Evolutionary conservation across 2,888 invertebrate genomes (phyloP).

Genomic region (Eugnorisma glareosa): DNA sequence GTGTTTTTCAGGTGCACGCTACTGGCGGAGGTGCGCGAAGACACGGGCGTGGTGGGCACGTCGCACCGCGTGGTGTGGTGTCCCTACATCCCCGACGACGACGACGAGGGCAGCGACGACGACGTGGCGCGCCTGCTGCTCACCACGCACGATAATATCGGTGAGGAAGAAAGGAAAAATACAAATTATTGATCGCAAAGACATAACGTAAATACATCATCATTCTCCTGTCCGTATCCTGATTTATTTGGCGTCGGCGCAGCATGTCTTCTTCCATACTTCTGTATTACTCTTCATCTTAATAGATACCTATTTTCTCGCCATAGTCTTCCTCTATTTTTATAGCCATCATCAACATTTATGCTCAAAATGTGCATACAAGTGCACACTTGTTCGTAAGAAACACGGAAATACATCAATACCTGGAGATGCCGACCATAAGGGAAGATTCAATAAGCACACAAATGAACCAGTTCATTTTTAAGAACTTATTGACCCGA

Average conservation of each 20-base stretch:
- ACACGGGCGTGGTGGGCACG: conserved; percentile 74
- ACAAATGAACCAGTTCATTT: too few relatives aligned
- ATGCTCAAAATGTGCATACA: background rate
- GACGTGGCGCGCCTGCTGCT: conserved; percentile 95
- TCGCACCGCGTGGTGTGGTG: conserved; percentile 96
- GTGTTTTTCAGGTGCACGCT: conserved; percentile 87
- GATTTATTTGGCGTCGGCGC: background rate
- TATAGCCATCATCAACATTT: background rate
- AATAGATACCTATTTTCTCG: background rate
- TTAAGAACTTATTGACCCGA: too few relatives aligned
- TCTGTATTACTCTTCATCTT: background rate
- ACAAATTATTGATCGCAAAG: background rate
- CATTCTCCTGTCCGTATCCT: background rate
- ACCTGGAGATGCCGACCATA: too few relatives aligned
- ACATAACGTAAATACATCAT: background rate
- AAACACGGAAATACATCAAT: too few relatives aligned
- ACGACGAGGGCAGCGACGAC: conserved; percentile 91
- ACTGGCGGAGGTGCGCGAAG: conserved; percentile 91
- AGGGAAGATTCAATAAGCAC: too few relatives aligned
- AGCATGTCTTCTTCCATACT: background rate
- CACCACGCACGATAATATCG: conserved; percentile 94
- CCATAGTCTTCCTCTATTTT: background rate
- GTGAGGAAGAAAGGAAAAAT: conserved; percentile 68
- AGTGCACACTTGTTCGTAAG: too few relatives aligned
- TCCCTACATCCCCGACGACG: conserved; percentile 95